Base-by-base conservation (phyloP, 2,888 invertebrate species). In the Tanaodytes sp. region DNA sequence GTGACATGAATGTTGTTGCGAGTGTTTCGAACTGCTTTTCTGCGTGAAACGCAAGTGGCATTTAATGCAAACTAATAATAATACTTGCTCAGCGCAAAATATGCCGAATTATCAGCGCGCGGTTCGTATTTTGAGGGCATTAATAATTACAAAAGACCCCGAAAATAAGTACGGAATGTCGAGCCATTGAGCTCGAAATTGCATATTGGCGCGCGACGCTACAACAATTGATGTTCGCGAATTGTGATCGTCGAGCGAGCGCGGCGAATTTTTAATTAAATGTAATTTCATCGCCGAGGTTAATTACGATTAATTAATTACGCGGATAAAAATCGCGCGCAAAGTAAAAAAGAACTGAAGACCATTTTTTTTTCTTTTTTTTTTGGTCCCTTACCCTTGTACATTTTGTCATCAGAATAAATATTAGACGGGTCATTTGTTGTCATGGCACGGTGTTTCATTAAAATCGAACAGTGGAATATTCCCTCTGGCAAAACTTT, bases 41-140 rank as follows among this genome's bases (percentile, higher is more conserved):
- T 62, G 67, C 62, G 45, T 67, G 51, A 57, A 61, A 33, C 57
- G 62, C 61, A 62, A 62, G 57, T 62, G 62, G 51, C 51, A 67
- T 62, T 62, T 67, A 61, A 67, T 67, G 67, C 61, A 67, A 67
- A 67, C 61, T 67, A 62, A 67, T 67, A 67, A 67, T 67, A 57
- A 62, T 46, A 52, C 39, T 51, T 48, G 23, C 43, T 49, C 42
- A 51, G 57, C 45, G 51, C 16, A 45, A 62, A 61, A 61, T 59
- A 52, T 46, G 45, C 40, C 51, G 20, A 20, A 52, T 46, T 57
- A 45, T 57, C 19, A 42, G 5, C 12, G 12, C 39, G 20, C 6
- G 23, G 19, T 18, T 58, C 36, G 30, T 15, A 43, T 59, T 59
- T 42, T 31, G 45, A n/a, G 52, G 18, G 11, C 55, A 61, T 55